phyloP scores from a whole-genome alignment of 2,888 invertebrate genomes.

The Labia minor region DNA sequence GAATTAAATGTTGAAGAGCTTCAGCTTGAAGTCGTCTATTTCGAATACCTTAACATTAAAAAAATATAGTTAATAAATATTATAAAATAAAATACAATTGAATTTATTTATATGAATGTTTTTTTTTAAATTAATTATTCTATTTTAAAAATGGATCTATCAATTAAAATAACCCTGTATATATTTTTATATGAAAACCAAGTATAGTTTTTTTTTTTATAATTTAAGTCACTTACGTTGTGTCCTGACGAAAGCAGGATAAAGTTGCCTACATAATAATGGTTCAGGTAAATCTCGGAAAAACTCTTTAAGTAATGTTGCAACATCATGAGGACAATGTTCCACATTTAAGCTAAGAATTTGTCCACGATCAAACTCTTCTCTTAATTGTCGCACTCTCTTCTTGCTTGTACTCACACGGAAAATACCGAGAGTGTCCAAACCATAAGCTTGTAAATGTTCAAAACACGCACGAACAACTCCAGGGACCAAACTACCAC shows the following conservation, averaged over 20 bases:
- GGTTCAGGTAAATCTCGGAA: conserved; percentile 88
- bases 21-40: conserved; percentile 73
- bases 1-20: conserved; percentile 71
- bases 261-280: conserved; percentile 76
- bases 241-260: conserved; percentile 79
- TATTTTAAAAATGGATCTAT: no score
- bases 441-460: conserved; percentile 68
- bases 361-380: conserved; percentile 78
- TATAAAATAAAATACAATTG: no score
- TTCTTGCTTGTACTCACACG: conserved; percentile 87
- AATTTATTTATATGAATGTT: no score
- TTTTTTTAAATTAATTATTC: no score
- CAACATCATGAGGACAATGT: conserved; percentile 86
- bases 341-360: conserved; percentile 62
- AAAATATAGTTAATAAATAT: no score
- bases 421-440: conserved; percentile 80
- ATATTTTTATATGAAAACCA: no score
- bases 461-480: conserved; percentile 69
- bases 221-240: conserved; percentile 60
- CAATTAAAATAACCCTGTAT: no score
- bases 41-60: conserved; percentile 67
- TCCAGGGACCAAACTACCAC: conserved; percentile 48
- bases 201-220: no score
- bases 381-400: conserved; percentile 78
- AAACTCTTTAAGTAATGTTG: conserved; percentile 85